Evolutionary conservation across 2,113 vertebrate species (phyloP), one percentile per base, ranked within the genome.

Genomic region (Megaceryle torquata): DNA sequence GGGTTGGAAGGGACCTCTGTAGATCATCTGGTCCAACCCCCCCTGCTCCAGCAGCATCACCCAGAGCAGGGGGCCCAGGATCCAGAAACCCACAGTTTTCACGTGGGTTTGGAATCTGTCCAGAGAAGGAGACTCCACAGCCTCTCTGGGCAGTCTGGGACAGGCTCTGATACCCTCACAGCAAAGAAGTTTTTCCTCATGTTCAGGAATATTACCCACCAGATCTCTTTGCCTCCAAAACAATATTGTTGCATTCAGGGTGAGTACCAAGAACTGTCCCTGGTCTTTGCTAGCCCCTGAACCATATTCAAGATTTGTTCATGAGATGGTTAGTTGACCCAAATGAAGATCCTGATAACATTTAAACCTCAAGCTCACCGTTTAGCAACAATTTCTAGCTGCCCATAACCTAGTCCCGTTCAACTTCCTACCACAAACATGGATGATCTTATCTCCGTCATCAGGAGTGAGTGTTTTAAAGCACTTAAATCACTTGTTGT

Each of bases 221-320:
- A 69, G 33, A 37, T 53, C 13, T 37, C 44, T 44, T 75, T 13
- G 37, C 33, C 37, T 60, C 22, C 11, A 37, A 50, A 82, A 39
- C 24, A 28, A 44, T 26, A 53, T 0, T 2, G 10, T 25, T 81
- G 35, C 0, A 0, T 51, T 50, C 31, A 25, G 31, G 59, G 14
- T 35, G 5, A 28, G 53, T 39, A 68, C 17, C 57, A 33, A 75
- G 37, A 82, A 19, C 44, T 39, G 15, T 18, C 11, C 44, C 16
- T 51, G 59, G 31, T 43, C 51, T 81, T 5, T 37, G 7, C 35
- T 44, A 74, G 17, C 20, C 26, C 26, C 26, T 67, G 44, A 60
- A 51, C 13, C 10, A 26, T 18, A 13, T 13, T 51, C 68, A 50
- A 21, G 35, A 26, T 51, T 51, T 74, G 16, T 59, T 26, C 41